These are phyloP conservation scores for Gobiocypris rarus DNA, from an alignment of 2,113 vertebrate species.

Conservation along the genomic window DNA sequence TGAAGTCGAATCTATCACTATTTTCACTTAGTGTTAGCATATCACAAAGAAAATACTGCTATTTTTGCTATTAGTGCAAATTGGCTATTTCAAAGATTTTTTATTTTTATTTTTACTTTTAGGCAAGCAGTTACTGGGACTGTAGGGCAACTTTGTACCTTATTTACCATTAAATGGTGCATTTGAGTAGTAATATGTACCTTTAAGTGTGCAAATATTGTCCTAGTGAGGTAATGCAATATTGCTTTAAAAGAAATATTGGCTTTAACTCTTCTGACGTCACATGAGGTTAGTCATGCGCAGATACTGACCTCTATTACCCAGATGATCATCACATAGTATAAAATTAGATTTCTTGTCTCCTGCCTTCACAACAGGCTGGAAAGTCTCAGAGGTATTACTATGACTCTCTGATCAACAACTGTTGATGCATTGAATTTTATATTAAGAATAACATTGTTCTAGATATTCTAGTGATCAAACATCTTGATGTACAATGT, in stretches of 20 bases:
- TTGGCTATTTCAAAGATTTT: accelerated
- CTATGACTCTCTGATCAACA: background rate
- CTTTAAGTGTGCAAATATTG: too few species aligned
- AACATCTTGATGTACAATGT: background rate
- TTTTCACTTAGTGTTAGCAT: too few species aligned
- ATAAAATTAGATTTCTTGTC: background rate
- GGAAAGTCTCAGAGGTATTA: background rate
- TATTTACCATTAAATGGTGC: too few species aligned
- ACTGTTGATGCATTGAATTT: background rate
- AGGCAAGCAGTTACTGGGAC: too few species aligned
- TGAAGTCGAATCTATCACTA: too few species aligned
- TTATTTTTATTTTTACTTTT: too few species aligned
- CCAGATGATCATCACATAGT: background rate
- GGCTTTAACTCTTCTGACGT: background rate
- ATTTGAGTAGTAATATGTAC: too few species aligned
- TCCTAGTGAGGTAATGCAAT: too few species aligned
- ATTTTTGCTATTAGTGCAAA: too few species aligned
- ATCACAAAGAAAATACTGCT: too few species aligned
- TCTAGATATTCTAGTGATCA: background rate
- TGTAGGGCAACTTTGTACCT: too few species aligned
- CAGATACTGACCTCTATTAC: background rate
- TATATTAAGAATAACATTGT: background rate
- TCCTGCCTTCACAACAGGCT: background rate
- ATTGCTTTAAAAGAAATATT: background rate
- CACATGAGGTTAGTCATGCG: background rate